A percentile compares a stretch with the other conserved stretches of the same genome.
These are phyloP conservation scores for Muscina levida DNA, from an alignment of 2,888 invertebrate species.

Conservation along the genomic window DNA sequence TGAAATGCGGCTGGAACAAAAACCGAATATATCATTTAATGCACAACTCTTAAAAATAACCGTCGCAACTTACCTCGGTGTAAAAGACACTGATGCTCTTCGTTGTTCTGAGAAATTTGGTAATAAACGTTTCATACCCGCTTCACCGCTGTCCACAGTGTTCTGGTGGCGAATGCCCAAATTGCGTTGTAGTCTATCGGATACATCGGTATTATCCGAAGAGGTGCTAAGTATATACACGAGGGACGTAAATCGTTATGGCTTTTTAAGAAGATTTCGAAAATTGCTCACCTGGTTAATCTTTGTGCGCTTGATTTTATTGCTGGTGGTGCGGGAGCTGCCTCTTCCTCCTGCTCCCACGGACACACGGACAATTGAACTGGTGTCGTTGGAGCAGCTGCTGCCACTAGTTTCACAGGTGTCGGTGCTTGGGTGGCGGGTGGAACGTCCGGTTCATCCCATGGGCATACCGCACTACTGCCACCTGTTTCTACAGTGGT, in stretches of 20 bases:
- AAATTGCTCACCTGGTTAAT: constrained; percentile 71
- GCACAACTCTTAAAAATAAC: neutral
- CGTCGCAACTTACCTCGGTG: constrained; percentile 76
- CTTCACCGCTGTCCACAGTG: constrained; percentile 84
- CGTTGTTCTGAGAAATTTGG: constrained; percentile 77
- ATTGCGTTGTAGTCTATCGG: constrained; percentile 83
- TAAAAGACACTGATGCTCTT: constrained; percentile 78
- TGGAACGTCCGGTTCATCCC: constrained; percentile 74
- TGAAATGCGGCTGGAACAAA: constrained; percentile 68
- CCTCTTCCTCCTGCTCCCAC: constrained; percentile 74
- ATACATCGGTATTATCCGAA: constrained; percentile 86
- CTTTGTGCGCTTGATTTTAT: constrained; percentile 68
- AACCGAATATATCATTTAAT: neutral
- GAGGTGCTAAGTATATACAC: constrained; percentile 70
- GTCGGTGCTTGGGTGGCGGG: constrained; percentile 57
- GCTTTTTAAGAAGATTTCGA: neutral
- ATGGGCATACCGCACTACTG: constrained; percentile 77
- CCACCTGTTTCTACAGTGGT: constrained; percentile 71
- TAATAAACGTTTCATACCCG: constrained; percentile 79
- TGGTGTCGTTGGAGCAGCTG: constrained; percentile 58
- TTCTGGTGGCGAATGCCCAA: constrained; percentile 85
- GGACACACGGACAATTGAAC: constrained; percentile 76
- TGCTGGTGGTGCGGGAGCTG: constrained; percentile 43
- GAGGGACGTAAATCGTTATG: neutral
- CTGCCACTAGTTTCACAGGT: constrained; percentile 27